Percentiles rank a stretch among this genome's conserved stretches.
phyloP scores from a whole-genome alignment of 2,888 invertebrate genomes.

The Parnassius orleans region DNA sequence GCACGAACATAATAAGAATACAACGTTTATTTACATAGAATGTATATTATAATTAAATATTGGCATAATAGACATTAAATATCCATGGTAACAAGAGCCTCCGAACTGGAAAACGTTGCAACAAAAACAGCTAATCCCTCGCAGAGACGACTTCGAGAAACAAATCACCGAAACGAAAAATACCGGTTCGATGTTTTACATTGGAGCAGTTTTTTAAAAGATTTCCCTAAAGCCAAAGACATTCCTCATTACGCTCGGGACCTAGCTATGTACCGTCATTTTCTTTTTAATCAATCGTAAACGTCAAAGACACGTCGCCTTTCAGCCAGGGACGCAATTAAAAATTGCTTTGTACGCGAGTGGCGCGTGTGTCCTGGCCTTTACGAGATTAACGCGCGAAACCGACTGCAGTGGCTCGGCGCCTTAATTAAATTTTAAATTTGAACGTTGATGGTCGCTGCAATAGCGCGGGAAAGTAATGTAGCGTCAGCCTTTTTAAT shows the following conservation, averaged over 20 bases:
- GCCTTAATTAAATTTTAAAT: conserved; percentile 71
- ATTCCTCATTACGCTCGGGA: conserved; percentile 28
- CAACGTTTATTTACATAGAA: too few relatives aligned
- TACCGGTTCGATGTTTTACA: not conserved
- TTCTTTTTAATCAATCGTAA: conserved; percentile 41
- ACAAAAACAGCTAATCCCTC: too few relatives aligned
- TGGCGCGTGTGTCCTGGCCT: conserved; percentile 55
- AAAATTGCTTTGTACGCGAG: conserved; percentile 67
- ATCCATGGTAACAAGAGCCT: too few relatives aligned
- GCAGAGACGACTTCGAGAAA: not conserved
- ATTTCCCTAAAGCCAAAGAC: conserved; percentile 24
- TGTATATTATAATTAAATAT: too few relatives aligned
- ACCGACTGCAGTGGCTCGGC: conserved; percentile 46
- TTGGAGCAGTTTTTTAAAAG: not conserved
- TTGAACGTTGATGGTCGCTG: conserved; percentile 52
- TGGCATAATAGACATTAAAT: too few relatives aligned
- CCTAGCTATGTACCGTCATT: conserved; percentile 23
- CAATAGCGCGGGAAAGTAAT: conserved; percentile 43
- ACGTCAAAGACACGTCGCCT: conserved; percentile 61
- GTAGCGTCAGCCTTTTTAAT: conserved; percentile 37
- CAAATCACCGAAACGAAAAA: not conserved
- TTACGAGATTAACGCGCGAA: conserved; percentile 65
- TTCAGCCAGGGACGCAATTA: conserved; percentile 62
- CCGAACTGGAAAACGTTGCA: too few relatives aligned
- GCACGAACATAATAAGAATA: too few relatives aligned